These are phyloP conservation scores for Sphaerophoria taeniata DNA, from an alignment of 2,888 invertebrate species.

Conservation along the genomic window DNA sequence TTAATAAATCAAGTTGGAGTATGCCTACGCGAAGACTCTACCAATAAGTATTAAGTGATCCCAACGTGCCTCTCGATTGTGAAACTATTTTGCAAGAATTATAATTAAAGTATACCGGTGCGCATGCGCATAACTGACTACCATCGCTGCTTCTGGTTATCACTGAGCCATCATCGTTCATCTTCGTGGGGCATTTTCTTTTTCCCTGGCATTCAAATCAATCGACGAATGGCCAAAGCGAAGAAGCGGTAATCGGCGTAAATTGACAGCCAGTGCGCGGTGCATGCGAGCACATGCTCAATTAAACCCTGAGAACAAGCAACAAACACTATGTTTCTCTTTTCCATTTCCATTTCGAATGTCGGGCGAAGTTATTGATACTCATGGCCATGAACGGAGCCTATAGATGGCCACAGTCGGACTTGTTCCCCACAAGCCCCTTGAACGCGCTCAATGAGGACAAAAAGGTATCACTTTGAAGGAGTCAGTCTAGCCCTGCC, in stretches of 20 bases:
- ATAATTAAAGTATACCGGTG: constrained; percentile 73
- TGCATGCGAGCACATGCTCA: no score
- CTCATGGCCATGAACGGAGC: no score
- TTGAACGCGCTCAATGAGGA: no score
- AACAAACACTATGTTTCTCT: no score
- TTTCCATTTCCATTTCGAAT: no score
- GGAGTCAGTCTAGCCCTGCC: no score
- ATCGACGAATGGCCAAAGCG: constrained; percentile 23
- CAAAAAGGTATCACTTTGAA: no score
- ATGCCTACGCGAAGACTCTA: not conserved
- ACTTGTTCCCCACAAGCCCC: no score
- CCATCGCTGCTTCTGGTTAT: constrained; percentile 53
- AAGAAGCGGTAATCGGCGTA: constrained; percentile 65
- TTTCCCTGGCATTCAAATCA: constrained; percentile 52
- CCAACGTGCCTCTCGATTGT: constrained; percentile 41
- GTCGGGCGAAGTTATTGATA: no score
- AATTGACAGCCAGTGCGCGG: constrained; percentile 46
- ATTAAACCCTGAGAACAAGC: no score
- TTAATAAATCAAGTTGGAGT: no score
- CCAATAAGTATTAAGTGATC: constrained; percentile 49
- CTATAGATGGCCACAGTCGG: no score
- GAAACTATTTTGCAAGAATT: constrained; percentile 65
- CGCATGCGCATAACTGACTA: constrained; percentile 49
- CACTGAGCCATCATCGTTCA: constrained; percentile 26
- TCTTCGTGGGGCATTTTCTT: not conserved